Evolutionary conservation across 2,888 invertebrate species (phyloP), one percentile per base, ranked within the genome.

Genomic region (Byasa hedistus): DNA sequence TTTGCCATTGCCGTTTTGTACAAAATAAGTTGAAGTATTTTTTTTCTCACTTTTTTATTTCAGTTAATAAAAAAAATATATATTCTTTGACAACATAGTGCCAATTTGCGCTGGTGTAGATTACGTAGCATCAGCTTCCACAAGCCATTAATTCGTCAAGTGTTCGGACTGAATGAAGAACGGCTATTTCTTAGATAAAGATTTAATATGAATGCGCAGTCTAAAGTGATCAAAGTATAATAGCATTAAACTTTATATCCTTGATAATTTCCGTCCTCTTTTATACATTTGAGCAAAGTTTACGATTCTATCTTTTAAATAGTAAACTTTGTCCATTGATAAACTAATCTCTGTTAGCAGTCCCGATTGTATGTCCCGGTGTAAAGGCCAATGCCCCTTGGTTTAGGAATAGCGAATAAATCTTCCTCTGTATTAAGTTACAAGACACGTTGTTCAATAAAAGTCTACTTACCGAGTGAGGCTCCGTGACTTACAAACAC

Each of bases 321-420:
- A 61, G 52, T 3, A 64, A 64, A 68, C 57, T 68, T 64, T 64
- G 27, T 64, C 64, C 52, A 61, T 39, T 57, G 48, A 59, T 59
- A 52, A 56, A 24, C 36, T 39, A 68, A 54, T 64, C 57, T 22
- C n/a, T 55, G 8, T 55, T 36, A 39, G 12, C 61, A 56, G 64
- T 60, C 56, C 32, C 36, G 59, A 59, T 55, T 54, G 59, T 27
- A 48, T 27, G 39, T 54, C n/a, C 22, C 54, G 23, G 32, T 3
- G 22, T 24, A 56, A 17, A 61, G 67, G 67, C 10, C 57, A 54
- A 27, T 68, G 67, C 57, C 67, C 67, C 61, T 52, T 68, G 61
- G 64, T 68, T 64, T 57, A 57, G 60, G 57, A 19, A 57, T 48
- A 61, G 64, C 55, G 61, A 68, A 68, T 68, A 64, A 64, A 68